Percentiles rank a stretch among this genome's conserved stretches.
Conservation (phyloP, 2,888 invertebrate species). For the Mimachlamys varia region DNA sequence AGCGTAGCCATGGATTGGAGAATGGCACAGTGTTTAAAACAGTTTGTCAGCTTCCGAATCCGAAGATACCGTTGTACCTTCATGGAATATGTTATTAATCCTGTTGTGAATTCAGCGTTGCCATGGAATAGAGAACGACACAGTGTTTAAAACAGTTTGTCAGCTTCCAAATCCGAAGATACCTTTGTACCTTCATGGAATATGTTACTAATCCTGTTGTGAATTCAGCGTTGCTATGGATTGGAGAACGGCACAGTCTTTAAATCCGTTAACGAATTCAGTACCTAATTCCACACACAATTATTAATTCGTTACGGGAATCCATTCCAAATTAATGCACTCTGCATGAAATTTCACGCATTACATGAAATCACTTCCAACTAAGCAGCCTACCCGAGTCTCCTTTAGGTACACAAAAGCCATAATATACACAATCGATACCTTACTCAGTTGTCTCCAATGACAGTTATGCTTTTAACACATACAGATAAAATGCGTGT, state of each 20-base stretch:
- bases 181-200: background rate
- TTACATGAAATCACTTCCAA: no score
- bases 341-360: background rate
- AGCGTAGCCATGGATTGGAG: background rate
- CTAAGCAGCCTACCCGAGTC: no score
- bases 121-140: background rate
- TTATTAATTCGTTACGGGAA: background rate
- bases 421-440: no score
- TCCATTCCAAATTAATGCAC: background rate
- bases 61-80: background rate
- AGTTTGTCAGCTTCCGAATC: background rate
- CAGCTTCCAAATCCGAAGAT: background rate
- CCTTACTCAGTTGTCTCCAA: no score
- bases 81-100: background rate
- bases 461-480: no score
- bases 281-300: background rate
- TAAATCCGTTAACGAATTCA: background rate
- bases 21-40: background rate
- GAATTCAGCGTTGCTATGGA: background rate
- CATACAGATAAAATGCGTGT: no score
- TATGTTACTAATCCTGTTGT: background rate
- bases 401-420: background rate
- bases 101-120: background rate
- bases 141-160: background rate
- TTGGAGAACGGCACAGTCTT: background rate